phyloP scores from a whole-genome alignment of 2,888 invertebrate species.

The Cryptocephalus moraei region DNA sequence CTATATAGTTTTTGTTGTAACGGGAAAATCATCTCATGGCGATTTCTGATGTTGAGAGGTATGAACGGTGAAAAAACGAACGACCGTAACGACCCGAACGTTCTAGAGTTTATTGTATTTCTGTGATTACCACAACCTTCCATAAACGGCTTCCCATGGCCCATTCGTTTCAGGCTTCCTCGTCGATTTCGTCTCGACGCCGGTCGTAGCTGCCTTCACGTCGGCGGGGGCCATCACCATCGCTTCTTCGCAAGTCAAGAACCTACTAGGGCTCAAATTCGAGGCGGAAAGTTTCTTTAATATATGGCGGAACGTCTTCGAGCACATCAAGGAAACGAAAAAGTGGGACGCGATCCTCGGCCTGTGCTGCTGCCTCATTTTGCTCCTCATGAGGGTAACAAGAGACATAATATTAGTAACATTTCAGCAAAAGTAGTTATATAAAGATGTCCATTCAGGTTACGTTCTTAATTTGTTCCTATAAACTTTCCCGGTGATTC shows the following conservation, averaged over 20 bases:
- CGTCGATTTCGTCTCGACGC: constrained; percentile 62
- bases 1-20: too few relatives aligned
- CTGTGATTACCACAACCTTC: too few relatives aligned
- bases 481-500: background rate
- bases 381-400: constrained; percentile 52
- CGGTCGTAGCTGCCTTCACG: constrained; percentile 66
- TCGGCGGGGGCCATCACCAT: constrained; percentile 68
- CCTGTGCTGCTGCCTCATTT: constrained; percentile 46
- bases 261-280: constrained; percentile 51
- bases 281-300: constrained; percentile 51
- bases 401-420: too few relatives aligned
- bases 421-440: too few relatives aligned
- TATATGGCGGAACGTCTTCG: constrained; percentile 47
- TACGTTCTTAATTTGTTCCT: background rate
- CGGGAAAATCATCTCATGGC: too few relatives aligned
- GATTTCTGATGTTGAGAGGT: too few relatives aligned
- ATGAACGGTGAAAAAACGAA: too few relatives aligned
- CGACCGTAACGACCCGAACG: too few relatives aligned
- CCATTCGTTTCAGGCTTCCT: constrained; percentile 50
- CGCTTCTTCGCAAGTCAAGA: constrained; percentile 64
- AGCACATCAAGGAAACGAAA: constrained; percentile 44
- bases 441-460: too few relatives aligned
- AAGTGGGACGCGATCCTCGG: constrained; percentile 53
- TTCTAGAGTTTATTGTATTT: too few relatives aligned
- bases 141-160: too few relatives aligned